Conservation (phyloP, 2,797 vertebrate genomes). For the Liasis olivaceus region DNA sequence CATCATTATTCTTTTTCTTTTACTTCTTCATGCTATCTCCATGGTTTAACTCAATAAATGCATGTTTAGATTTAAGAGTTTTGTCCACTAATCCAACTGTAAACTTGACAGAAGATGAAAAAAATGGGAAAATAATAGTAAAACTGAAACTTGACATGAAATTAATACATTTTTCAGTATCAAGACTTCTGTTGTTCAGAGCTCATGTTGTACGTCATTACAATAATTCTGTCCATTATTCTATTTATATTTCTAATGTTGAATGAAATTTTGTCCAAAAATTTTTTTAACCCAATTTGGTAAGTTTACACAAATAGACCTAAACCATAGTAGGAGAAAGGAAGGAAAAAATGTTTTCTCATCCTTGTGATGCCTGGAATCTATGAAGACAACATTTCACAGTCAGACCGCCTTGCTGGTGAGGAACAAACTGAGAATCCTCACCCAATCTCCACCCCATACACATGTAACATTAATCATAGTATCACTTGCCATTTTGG, state of each 20-base stretch:
- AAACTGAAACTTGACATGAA: neutral
- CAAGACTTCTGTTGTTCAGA: too few species aligned
- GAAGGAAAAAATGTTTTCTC: neutral
- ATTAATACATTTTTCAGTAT: neutral
- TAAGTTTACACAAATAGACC: too few species aligned
- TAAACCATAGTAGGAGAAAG: too few species aligned
- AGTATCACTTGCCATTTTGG: neutral
- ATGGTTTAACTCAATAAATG: neutral
- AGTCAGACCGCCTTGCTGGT: neutral
- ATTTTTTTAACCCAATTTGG: too few species aligned
- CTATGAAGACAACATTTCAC: neutral
- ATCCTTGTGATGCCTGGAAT: neutral
- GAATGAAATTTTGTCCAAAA: too few species aligned
- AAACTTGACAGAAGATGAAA: neutral
- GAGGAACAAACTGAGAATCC: neutral
- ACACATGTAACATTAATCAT: neutral
- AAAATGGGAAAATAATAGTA: neutral
- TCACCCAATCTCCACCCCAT: too few species aligned
- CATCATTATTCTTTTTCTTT: neutral
- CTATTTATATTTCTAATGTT: too few species aligned
- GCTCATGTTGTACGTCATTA: too few species aligned
- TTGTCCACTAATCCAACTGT: neutral
- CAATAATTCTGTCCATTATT: too few species aligned
- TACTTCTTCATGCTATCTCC: too few species aligned
- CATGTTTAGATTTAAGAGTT: neutral